These are phyloP conservation scores for Teleopsis dalmanni DNA, from an alignment of 1,140 invertebrate species.

Conservation along the genomic window DNA sequence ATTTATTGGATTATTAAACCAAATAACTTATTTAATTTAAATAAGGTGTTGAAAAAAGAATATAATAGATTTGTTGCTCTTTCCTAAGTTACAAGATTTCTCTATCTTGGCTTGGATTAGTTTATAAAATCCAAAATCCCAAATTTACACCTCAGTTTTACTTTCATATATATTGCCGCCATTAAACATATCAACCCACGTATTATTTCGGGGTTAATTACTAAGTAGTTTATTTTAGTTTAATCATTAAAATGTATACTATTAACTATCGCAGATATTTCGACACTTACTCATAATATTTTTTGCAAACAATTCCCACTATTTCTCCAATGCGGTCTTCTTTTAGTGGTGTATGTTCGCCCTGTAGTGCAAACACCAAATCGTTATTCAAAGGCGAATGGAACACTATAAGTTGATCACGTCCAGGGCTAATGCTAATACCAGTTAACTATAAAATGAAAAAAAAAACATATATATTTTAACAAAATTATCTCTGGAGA, in stretches of 20 bases:
- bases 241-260: background rate
- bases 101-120: no score
- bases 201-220: no score
- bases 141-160: no score
- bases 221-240: background rate
- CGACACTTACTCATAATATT: slow-evolving; percentile 64
- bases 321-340: slow-evolving; percentile 80
- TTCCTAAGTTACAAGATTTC: no score
- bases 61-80: no score
- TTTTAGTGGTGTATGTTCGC: slow-evolving; percentile 38
- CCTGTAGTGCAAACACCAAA: slow-evolving; percentile 66
- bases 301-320: slow-evolving; percentile 70
- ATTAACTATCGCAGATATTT: no score
- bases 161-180: no score
- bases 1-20: no score
- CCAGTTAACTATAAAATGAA: slow-evolving; percentile 59
- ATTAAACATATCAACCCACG: no score
- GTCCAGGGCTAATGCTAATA: slow-evolving; percentile 69
- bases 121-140: no score
- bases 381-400: slow-evolving; percentile 87
- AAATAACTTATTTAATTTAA: no score
- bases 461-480: background rate
- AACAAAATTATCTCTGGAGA: background rate
- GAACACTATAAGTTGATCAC: slow-evolving; percentile 83
- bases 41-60: no score